Percentiles rank a stretch among this genome's conserved stretches.
These are phyloP conservation scores for roundworm (Caenorhabditis elegans) DNA, from an alignment of 1,140 invertebrate species.

Conservation along the genomic window DNA sequence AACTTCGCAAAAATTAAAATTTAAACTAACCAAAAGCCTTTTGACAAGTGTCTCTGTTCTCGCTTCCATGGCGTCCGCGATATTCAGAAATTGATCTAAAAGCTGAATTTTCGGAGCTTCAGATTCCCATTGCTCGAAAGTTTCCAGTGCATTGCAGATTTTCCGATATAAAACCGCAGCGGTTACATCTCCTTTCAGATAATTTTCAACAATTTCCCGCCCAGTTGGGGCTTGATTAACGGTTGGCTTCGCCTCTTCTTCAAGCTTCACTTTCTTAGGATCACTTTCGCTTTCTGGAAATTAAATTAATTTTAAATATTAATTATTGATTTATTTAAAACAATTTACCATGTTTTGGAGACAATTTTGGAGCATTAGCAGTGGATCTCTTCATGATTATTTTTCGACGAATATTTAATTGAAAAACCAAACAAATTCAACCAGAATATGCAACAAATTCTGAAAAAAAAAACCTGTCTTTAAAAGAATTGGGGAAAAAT, in stretches of 20 bases:
- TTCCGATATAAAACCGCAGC: neutral
- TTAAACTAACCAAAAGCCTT: neutral
- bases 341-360: neutral
- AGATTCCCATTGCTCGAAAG: neutral
- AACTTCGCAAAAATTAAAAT: too few relatives aligned
- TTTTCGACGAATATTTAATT: neutral
- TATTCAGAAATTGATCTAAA: neutral
- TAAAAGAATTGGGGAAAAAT: too few relatives aligned
- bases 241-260: neutral
- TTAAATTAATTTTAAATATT: too few relatives aligned
- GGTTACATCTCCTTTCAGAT: slow-evolving; percentile 4
- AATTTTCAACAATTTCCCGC: neutral
- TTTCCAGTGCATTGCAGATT: slow-evolving; percentile 12
- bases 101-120: neutral
- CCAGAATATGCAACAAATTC: neutral
- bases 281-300: neutral
- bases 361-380: neutral
- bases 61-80: neutral
- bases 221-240: neutral
- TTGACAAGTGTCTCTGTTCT: neutral
- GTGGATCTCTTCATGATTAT: neutral
- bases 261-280: neutral
- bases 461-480: neutral
- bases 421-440: neutral
- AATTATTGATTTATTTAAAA: too few relatives aligned